These are phyloP conservation scores for Cinclus mexicanus DNA, from an alignment of 2,113 vertebrate genomes.

Conservation along the genomic window DNA sequence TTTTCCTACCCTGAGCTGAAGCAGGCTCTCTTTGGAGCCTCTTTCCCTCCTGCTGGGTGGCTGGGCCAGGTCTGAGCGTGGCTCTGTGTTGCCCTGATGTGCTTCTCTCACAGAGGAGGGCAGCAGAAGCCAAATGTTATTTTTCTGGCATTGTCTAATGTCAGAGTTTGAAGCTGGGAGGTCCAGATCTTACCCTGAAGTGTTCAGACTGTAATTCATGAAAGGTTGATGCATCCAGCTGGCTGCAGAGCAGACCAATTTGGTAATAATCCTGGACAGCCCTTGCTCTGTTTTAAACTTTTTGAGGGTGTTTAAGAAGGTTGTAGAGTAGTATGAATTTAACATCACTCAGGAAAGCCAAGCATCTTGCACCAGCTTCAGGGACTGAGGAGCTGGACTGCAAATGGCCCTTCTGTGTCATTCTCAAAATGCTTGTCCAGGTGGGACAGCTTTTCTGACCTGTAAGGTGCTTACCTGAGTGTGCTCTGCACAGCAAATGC, in stretches of 20 bases:
- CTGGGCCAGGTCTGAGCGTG: fast-evolving
- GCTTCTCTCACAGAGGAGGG: not conserved
- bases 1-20: not conserved
- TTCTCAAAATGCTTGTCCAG: not conserved
- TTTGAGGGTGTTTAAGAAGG: not conserved
- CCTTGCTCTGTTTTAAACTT: not conserved
- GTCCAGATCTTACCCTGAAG: not conserved
- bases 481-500: not conserved
- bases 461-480: not conserved
- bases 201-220: not conserved
- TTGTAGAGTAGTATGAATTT: not conserved
- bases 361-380: not conserved
- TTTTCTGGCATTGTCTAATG: not conserved
- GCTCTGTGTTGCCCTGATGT: not conserved
- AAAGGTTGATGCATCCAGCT: not conserved
- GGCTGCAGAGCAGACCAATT: not conserved
- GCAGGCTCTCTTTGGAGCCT: not conserved
- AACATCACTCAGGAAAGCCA: not conserved
- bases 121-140: not conserved
- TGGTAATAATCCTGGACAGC: not conserved
- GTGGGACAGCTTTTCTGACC: not conserved
- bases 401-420: not conserved
- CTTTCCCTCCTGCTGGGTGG: not conserved
- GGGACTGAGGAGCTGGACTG: not conserved
- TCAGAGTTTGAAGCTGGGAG: not conserved